Evolutionary conservation across 2,113 vertebrate species (phyloP).

Genomic region (Lethenteron reissneri): DNA sequence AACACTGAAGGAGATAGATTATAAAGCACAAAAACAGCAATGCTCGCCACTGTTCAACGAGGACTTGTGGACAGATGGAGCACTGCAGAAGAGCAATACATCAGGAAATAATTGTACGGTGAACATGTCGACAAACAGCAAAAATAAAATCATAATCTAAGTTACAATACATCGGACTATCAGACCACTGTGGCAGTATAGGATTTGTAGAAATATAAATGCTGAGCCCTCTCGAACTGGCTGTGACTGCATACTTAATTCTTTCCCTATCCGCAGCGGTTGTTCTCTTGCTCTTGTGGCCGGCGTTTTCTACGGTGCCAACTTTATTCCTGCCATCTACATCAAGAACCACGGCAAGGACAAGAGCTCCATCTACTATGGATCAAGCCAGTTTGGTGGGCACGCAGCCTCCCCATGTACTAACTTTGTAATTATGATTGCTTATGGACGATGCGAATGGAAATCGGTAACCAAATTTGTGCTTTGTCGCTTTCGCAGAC

Average conservation of each 20-base stretch:
- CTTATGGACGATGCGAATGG: not conserved
- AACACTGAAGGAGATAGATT: too few relatives aligned
- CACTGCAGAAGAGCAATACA: too few relatives aligned
- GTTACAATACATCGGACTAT: too few relatives aligned
- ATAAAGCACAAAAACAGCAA: too few relatives aligned
- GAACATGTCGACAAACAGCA: too few relatives aligned
- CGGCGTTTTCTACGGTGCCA: conserved; percentile 45
- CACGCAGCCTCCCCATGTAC: conserved; percentile 4
- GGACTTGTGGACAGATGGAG: too few relatives aligned
- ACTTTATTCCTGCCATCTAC: conserved; percentile 51
- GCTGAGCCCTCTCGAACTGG: too few relatives aligned
- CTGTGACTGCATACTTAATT: not conserved
- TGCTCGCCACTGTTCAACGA: too few relatives aligned
- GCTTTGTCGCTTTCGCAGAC: conserved; percentile 28
- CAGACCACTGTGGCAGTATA: too few relatives aligned
- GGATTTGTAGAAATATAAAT: too few relatives aligned
- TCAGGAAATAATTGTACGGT: too few relatives aligned
- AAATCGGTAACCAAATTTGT: not conserved
- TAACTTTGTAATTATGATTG: conserved; percentile 6
- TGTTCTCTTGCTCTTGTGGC: conserved; percentile 40
- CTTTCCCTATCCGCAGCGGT: conserved; percentile 28
- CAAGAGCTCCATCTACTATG: conserved; percentile 32
- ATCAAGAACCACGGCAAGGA: conserved; percentile 47
- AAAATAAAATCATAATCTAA: too few relatives aligned
- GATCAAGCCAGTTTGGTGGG: conserved; percentile 57